phyloP scores from a whole-genome alignment of 2,797 vertebrate genomes.

The Platyrinchus mystaceus region DNA sequence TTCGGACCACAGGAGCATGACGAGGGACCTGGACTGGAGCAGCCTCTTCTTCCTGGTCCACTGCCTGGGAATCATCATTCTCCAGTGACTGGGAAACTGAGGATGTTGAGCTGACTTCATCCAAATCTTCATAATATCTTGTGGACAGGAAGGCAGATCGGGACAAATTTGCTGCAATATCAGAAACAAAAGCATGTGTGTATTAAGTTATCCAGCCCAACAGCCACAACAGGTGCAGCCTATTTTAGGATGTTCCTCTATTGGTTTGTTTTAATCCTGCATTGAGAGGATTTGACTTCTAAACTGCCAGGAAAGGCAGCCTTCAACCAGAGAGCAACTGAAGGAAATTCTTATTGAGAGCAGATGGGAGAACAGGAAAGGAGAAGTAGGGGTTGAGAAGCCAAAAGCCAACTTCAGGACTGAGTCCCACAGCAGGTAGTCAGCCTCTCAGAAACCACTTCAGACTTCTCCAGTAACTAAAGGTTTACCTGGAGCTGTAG shows the following conservation, averaged over 20 bases:
- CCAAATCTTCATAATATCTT: constrained; percentile 91
- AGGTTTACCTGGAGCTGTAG: constrained; percentile 93
- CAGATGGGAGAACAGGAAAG: not conserved
- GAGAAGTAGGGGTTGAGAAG: not conserved
- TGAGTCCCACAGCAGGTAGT: not conserved
- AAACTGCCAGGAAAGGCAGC: not conserved
- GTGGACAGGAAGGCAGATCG: constrained; percentile 94
- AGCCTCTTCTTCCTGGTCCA: constrained; percentile 71
- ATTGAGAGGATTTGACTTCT: not conserved
- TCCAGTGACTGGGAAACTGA: constrained; percentile 87
- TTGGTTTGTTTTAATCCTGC: not conserved
- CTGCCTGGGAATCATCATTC: constrained; percentile 75
- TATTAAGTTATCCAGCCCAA: not conserved
- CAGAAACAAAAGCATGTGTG: not conserved
- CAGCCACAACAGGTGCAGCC: not conserved
- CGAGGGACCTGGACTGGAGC: constrained; percentile 68
- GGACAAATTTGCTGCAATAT: constrained; percentile 84
- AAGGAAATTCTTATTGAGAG: not conserved
- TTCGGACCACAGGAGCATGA: constrained; percentile 89
- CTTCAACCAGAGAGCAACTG: not conserved
- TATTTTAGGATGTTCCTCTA: not conserved
- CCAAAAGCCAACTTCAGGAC: not conserved
- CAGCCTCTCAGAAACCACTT: not conserved
- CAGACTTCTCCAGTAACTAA: not conserved
- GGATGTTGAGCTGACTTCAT: constrained; percentile 89